These are phyloP conservation scores for Agapostemon virescens DNA, from an alignment of 2,888 invertebrate genomes.

Conservation along the genomic window DNA sequence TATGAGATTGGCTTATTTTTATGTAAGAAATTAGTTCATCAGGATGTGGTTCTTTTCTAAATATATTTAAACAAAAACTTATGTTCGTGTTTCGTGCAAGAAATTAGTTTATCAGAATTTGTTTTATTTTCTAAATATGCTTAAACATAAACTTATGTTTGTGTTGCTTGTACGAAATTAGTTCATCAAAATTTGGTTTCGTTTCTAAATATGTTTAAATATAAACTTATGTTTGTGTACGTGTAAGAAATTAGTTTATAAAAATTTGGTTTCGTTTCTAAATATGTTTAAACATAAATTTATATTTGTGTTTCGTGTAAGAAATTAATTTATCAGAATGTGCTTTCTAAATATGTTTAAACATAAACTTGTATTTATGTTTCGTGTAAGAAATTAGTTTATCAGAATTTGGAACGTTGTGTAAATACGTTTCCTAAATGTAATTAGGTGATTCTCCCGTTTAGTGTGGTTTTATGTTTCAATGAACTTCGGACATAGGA, in stretches of 20 bases:
- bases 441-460: not conserved
- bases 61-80: not conserved
- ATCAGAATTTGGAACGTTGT: too few species aligned
- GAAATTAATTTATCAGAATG: too few species aligned
- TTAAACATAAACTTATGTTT: too few species aligned
- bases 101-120: not conserved
- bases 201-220: too few species aligned
- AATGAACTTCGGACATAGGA: slow-evolving; percentile 23
- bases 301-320: too few species aligned
- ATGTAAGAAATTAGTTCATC: not conserved
- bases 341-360: not conserved
- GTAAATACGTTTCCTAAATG: not conserved
- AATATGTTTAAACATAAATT: too few species aligned
- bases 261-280: not conserved
- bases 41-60: not conserved
- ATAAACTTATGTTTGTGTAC: too few species aligned
- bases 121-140: too few species aligned
- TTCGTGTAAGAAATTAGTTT: slow-evolving; percentile 3
- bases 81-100: not conserved
- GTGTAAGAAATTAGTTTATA: too few species aligned
- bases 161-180: too few species aligned
- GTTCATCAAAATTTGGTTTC: too few species aligned
- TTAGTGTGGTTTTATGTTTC: not conserved
- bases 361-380: not conserved
- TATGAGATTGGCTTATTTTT: not conserved